Evolutionary conservation across 2,888 invertebrate genomes (phyloP).

Genomic region (Ypsolopha sequella): DNA sequence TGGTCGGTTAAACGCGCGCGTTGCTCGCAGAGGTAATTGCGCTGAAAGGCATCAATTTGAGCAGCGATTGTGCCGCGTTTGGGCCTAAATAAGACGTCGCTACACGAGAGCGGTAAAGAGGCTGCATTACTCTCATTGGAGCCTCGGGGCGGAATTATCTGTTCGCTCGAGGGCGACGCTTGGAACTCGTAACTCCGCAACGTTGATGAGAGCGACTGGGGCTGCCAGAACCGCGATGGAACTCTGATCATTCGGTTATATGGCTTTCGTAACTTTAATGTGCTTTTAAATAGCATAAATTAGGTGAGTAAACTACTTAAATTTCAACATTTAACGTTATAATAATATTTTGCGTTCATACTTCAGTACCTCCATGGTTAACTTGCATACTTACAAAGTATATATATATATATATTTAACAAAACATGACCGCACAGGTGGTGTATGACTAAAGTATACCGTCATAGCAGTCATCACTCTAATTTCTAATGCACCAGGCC

Average conservation of each 20-base stretch:
- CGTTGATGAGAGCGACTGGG: slow-evolving; percentile 11
- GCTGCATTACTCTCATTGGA: slow-evolving; percentile 60
- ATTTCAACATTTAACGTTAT: too few relatives aligned
- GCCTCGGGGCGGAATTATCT: slow-evolving; percentile 54
- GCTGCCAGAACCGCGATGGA: not conserved
- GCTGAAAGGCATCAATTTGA: slow-evolving; percentile 64
- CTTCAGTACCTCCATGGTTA: too few relatives aligned
- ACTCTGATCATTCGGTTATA: not conserved
- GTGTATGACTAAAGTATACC: not conserved
- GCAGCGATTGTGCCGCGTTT: slow-evolving; percentile 48
- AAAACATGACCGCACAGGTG: not conserved
- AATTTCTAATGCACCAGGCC: not conserved
- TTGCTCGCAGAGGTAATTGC: slow-evolving; percentile 49
- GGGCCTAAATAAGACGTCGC: slow-evolving; percentile 65
- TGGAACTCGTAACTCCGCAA: slow-evolving; percentile 13
- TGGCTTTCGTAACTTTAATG: not conserved
- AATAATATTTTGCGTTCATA: too few relatives aligned
- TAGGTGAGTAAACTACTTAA: too few relatives aligned
- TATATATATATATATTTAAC: too few relatives aligned
- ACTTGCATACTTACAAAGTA: too few relatives aligned
- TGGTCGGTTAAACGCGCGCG: slow-evolving; percentile 42
- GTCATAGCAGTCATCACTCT: not conserved
- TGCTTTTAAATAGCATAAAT: too few relatives aligned
- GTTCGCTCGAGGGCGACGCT: slow-evolving; percentile 40
- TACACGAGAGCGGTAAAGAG: slow-evolving; percentile 53